Evolutionary conservation across 2,888 invertebrate species (phyloP), one percentile per base, ranked within the genome.

Genomic region (Ochlodes sylvanus): DNA sequence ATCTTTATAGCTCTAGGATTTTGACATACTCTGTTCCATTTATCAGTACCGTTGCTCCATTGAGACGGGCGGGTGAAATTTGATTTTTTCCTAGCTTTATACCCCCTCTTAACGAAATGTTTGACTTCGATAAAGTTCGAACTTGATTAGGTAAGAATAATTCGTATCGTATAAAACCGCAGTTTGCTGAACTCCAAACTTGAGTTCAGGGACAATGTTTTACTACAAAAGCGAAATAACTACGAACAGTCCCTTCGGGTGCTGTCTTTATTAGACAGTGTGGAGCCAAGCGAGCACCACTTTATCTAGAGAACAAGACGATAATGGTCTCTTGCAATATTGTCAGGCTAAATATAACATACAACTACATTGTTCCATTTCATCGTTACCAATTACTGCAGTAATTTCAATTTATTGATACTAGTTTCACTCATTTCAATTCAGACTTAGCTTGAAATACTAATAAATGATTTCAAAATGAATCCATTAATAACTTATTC

Each of bases 291-390:
- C 7, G 1, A 62, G 15, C 7, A 10, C 17, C 32, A 52, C 17
- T 62, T 17, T 62, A 32, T 60, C 47, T 60, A 60, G 57, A 32
- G 47, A 44, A 27, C 34, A 38, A 62, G 14, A 27, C 38, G 27
- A 62, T 47, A 6, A 47, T 14, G 14, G 14, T 42, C 44, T 47
- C 15, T 42, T 15, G 17, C 17, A 17, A 47, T 50, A 62, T 38
- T 38, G 38, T n/a, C 19, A 38, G 41, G 41, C 17, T 57, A 57
- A 57, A 57, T 57, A 41, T 57, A 57, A 47, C 15, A 47, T 9
- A 47, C 17, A 6, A 47, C 15, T 15, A 47, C 10, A 15, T 44
- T 44, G 15, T 15, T 15, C n/a, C 15, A 44, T 44, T 44, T 44
- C 14, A 42, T 42, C 14, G 42, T 42, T 14, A 12, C 14, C 42